phyloP scores from a whole-genome alignment of 1,140 invertebrate species.

The Capitella teleta region DNA sequence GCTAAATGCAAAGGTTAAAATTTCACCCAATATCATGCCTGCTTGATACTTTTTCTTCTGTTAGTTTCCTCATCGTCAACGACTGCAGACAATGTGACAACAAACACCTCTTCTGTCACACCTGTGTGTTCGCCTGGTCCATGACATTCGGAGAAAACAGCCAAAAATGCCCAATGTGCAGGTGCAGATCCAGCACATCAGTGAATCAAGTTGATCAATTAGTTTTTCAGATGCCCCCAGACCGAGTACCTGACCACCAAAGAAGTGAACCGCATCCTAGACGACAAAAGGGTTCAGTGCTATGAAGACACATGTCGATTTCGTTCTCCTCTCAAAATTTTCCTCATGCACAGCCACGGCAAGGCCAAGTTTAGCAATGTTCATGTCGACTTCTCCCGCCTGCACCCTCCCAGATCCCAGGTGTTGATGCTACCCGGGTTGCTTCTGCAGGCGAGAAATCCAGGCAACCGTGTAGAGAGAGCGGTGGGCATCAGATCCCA shows the following conservation, averaged over 20 bases:
- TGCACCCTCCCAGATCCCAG: neutral
- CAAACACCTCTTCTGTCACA: slow-evolving; percentile 9
- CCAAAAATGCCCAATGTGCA: slow-evolving; percentile 6
- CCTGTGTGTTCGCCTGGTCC: slow-evolving; percentile 8
- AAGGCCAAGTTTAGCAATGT: neutral
- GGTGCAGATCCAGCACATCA: too few relatives aligned
- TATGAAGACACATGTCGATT: slow-evolving; percentile 2
- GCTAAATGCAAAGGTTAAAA: too few relatives aligned
- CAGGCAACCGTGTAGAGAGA: neutral
- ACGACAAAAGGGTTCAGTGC: slow-evolving; percentile 6
- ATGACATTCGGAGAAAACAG: neutral
- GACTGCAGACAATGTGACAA: slow-evolving; percentile 5
- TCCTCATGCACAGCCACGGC: slow-evolving; percentile 10
- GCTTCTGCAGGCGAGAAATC: neutral
- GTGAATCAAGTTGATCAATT: too few relatives aligned
- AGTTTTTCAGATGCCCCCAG: too few relatives aligned
- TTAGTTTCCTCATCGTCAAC: slow-evolving; percentile 7
- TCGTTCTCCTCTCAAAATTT: slow-evolving; percentile 6
- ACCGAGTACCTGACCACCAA: slow-evolving; percentile 1
- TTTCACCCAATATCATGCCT: too few relatives aligned
- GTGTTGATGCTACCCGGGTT: too few relatives aligned
- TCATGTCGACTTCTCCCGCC: neutral
- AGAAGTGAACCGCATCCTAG: neutral
- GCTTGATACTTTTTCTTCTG: too few relatives aligned
- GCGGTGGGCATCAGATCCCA: neutral